Evolutionary conservation across 2,888 invertebrate species (phyloP).

Genomic region (Oligia strigilis): DNA sequence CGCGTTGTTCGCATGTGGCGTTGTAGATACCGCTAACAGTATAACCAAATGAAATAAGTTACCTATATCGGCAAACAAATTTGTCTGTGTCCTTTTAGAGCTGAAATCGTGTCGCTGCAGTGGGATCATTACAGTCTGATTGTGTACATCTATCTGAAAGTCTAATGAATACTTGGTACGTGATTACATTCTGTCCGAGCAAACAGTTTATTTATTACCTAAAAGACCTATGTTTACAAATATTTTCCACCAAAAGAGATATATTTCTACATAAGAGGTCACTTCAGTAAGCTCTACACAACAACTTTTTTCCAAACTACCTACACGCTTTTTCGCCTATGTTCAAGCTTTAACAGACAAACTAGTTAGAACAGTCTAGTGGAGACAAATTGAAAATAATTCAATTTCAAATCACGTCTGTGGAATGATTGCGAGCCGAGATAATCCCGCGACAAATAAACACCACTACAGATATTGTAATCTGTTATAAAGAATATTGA

Average conservation of each 20-base stretch:
- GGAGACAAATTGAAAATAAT: slow-evolving; percentile 55
- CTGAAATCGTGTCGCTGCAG: no score
- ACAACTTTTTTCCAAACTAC: neutral
- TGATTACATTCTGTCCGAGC: neutral
- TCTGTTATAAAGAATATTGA: neutral
- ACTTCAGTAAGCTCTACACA: neutral
- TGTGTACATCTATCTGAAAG: neutral
- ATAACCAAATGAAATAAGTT: neutral
- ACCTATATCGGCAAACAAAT: neutral
- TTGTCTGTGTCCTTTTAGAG: no score
- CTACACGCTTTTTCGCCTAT: neutral
- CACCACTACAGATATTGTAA: slow-evolving; percentile 14
- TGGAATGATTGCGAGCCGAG: slow-evolving; percentile 63
- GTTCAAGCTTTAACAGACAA: neutral
- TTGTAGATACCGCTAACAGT: no score
- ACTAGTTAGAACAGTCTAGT: neutral
- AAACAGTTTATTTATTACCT: neutral
- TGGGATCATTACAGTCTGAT: no score
- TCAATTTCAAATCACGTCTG: slow-evolving; percentile 73
- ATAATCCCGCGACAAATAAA: slow-evolving; percentile 70
- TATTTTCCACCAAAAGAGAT: neutral
- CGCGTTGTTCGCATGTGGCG: no score
- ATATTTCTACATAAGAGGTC: neutral
- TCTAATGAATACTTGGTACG: neutral
- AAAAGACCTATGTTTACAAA: neutral